Base-by-base conservation (phyloP, 2,797 vertebrate genomes). In the Naso thynnoides region DNA sequence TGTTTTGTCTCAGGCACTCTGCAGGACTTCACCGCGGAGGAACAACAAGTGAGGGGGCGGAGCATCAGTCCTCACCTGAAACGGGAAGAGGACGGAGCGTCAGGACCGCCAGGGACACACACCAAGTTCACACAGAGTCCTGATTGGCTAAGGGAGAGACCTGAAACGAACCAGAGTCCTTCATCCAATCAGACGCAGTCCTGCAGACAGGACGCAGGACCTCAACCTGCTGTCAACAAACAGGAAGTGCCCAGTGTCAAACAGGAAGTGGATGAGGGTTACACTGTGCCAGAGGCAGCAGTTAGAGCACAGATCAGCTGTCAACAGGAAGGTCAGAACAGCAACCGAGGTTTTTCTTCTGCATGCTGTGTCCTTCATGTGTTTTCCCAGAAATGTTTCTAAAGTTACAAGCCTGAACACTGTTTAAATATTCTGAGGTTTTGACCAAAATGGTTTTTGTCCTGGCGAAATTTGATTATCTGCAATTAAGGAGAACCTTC, bases 181-280 rank as follows among this genome's bases (percentile, higher is more conserved):
- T 24, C 1, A 0, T 41, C 65, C 54, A 73, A 45, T 33, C 53
- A 29, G 27, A 38, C 47, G 4, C 49, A 16, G 10, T 23, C 19
- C 9, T 24, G 1, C 10, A 1, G 8, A 0, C 13, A 18, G 18
- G 38, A 41, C n/a, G 44, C 2, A 18, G 26, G 27, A 5, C 24
- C 3, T 49, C 26, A 10, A 9, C 4, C 18, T 50, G 10, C 31
- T 21, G 45, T 11, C 16, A n/a, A 10, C 49, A 42, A 23, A 29
- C 31, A 31, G 36, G 33, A 53, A 42, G 24, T 9, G 2, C 8
- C 15, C 26, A 31, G 14, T 18, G 57, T 36, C 6, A 70, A 70
- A 60, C 27, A 71, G 58, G 57, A 70, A 70, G 48, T 36, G 56
- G 49, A 16, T 15, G 21, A 70, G 0, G 55, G 2, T 33, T 15